Conservation (phyloP, 2,797 vertebrate genomes). For the Leptatherina wallacei region DNA sequence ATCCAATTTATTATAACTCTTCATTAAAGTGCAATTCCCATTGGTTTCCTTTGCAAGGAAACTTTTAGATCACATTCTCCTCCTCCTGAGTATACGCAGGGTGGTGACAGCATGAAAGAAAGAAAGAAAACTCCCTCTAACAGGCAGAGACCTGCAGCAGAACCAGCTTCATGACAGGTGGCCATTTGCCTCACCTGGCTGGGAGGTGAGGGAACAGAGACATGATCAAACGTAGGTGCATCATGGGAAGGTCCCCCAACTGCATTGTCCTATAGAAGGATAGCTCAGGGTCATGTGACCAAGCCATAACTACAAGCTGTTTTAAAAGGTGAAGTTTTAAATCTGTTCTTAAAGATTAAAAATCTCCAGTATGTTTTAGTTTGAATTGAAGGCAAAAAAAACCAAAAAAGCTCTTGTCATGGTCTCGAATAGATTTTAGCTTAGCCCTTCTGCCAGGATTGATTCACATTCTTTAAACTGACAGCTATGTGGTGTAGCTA, state of each 20-base stretch:
- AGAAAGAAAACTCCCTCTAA: too few relatives aligned
- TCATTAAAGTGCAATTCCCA: neutral
- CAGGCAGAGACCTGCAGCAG: too few relatives aligned
- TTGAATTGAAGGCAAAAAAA: neutral
- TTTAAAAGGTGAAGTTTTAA: too few relatives aligned
- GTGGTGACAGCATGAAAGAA: neutral
- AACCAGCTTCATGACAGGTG: too few relatives aligned
- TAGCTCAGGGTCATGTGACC: too few relatives aligned
- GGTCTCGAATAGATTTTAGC: neutral
- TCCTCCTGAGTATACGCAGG: neutral
- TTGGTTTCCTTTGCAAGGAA: neutral
- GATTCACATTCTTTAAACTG: neutral
- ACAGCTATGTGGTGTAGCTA: neutral
- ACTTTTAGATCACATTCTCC: neutral
- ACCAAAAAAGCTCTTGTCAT: neutral
- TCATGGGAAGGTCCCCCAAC: neutral
- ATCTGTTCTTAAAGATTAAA: too few relatives aligned
- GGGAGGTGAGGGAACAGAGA: too few relatives aligned
- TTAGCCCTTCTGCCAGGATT: too few relatives aligned
- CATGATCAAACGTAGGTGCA: neutral
- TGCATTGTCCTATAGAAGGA: neutral
- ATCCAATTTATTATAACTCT: neutral
- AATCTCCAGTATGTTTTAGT: neutral
- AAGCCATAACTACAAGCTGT: too few relatives aligned
- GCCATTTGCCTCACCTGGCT: too few relatives aligned